These are phyloP conservation scores for Myxocyprinus asiaticus DNA, from an alignment of 2,113 vertebrate species.

Conservation along the genomic window DNA sequence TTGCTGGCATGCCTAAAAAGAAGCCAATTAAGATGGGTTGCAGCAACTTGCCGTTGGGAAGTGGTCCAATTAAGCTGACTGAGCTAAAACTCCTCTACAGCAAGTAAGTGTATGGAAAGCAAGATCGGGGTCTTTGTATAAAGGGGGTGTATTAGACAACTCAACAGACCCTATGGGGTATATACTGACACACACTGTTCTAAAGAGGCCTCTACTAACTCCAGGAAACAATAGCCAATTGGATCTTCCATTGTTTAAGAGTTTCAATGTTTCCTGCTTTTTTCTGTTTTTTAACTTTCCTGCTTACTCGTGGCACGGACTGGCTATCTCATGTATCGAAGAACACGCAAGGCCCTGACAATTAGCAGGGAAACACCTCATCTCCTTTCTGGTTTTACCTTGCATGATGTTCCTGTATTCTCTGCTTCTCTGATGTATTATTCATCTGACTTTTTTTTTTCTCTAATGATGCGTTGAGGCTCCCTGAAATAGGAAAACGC, in stretches of 20 bases:
- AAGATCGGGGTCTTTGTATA: conserved; percentile 58
- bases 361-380: conserved; percentile 60
- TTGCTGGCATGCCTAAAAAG: conserved; percentile 66
- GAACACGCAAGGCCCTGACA: conserved; percentile 56
- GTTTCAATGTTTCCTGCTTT: conserved; percentile 5
- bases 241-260: conserved; percentile 32
- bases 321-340: conserved; percentile 50
- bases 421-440: conserved; percentile 72
- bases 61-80: conserved; percentile 75
- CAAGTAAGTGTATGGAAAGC: conserved; percentile 47
- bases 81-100: conserved; percentile 58
- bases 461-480: conserved; percentile 66
- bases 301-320: conserved; percentile 36
- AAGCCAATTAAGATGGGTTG: conserved; percentile 71
- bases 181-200: conserved; percentile 60
- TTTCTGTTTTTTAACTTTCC: neutral
- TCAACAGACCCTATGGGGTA: conserved; percentile 52
- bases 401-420: conserved; percentile 58
- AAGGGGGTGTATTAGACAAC: conserved; percentile 57
- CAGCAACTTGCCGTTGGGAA: conserved; percentile 70
- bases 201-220: conserved; percentile 38
- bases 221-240: conserved; percentile 38
- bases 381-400: conserved; percentile 54
- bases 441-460: conserved; percentile 61
- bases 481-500: conserved; percentile 64